Percentiles rank a stretch among this genome's conserved stretches.
Conservation (phyloP, 2,797 vertebrate genomes). For the Glyptemys insculpta region DNA sequence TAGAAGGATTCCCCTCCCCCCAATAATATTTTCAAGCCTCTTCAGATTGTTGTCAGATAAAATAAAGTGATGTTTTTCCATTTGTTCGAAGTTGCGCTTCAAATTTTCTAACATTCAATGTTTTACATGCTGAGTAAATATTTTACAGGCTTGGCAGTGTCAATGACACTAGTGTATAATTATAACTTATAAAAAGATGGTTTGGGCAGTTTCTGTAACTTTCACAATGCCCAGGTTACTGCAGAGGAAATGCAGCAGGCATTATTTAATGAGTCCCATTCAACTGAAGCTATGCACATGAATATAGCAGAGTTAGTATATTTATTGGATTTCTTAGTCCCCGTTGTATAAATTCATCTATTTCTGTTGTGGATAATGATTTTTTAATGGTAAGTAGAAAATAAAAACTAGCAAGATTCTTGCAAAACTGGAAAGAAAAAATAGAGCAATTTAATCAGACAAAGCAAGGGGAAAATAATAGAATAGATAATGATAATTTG, state of each 20-base stretch:
- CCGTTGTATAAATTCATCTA: background rate
- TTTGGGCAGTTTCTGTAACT: background rate
- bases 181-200: background rate
- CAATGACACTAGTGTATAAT: constrained; percentile 1
- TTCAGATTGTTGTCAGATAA: background rate
- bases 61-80: background rate
- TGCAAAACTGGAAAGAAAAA: background rate
- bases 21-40: background rate
- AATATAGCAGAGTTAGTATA: background rate
- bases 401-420: background rate
- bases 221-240: background rate
- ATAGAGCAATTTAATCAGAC: background rate
- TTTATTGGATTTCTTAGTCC: background rate
- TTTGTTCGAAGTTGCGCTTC: background rate
- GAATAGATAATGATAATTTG: background rate
- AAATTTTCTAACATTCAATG: background rate
- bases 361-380: background rate
- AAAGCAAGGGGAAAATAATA: background rate
- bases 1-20: background rate
- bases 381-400: background rate
- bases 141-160: constrained; percentile 12
- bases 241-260: constrained; percentile 30
- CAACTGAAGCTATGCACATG: constrained; percentile 30
- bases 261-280: constrained; percentile 27
- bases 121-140: constrained; percentile 40